Conservation (phyloP, 2,113 vertebrate species). For the Triplophysa rosa region DNA sequence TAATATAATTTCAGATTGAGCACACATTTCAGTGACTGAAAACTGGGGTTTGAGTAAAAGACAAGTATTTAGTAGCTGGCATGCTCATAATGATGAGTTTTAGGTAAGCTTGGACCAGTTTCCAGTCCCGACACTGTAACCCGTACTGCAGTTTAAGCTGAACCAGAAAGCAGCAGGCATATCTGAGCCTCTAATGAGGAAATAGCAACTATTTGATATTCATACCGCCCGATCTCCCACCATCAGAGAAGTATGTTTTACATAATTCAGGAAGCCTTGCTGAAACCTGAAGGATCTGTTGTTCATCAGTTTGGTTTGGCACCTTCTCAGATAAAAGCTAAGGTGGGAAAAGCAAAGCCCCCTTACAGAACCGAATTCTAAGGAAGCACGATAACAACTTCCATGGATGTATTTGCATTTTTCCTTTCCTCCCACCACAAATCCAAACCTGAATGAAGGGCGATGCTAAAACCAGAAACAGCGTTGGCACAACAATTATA, state of each 20-base stretch:
- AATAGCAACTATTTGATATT: slow-evolving; percentile 49
- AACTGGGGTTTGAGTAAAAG: slow-evolving; percentile 9
- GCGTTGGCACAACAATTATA: slow-evolving; percentile 20
- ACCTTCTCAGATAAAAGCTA: slow-evolving; percentile 39
- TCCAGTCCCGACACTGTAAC: not conserved
- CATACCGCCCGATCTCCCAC: slow-evolving; percentile 43
- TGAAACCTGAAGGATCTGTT: slow-evolving; percentile 49
- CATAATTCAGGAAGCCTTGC: slow-evolving; percentile 37
- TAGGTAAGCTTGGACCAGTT: not conserved
- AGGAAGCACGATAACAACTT: slow-evolving; percentile 42
- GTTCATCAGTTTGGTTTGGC: slow-evolving; percentile 56
- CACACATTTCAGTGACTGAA: not conserved
- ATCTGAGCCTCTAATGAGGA: slow-evolving; percentile 49
- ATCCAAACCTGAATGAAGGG: slow-evolving; percentile 28
- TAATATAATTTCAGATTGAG: not conserved
- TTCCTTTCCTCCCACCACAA: slow-evolving; percentile 24
- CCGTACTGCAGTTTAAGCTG: not conserved
- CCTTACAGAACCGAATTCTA: slow-evolving; percentile 33
- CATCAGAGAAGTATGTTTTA: slow-evolving; percentile 48
- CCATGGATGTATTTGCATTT: slow-evolving; percentile 23
- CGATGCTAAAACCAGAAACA: slow-evolving; percentile 10
- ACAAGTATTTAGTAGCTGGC: slow-evolving; percentile 20
- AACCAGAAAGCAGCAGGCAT: slow-evolving; percentile 48
- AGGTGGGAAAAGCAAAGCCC: slow-evolving; percentile 35
- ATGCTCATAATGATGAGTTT: slow-evolving; percentile 17